phyloP scores from a whole-genome alignment of 2,797 vertebrate genomes.

The Semotilus atromaculatus region DNA sequence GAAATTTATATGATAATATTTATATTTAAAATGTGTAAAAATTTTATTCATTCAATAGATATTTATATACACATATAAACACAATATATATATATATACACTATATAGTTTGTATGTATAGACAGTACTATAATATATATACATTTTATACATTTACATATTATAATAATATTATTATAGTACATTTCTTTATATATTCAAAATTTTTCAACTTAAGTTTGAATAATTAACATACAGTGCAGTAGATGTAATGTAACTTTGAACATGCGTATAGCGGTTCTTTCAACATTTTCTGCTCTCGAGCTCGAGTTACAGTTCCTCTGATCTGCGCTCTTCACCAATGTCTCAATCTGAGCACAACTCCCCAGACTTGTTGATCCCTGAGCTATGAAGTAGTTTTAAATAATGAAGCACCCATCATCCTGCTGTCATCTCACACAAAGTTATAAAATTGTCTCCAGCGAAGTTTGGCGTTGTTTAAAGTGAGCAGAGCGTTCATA shows the following conservation, averaged over 20 bases:
- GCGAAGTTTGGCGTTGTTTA: slow-evolving; percentile 39
- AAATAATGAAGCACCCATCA: slow-evolving; percentile 57
- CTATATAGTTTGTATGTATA: not conserved
- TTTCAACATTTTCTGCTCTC: slow-evolving; percentile 2
- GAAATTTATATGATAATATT: too few relatives aligned
- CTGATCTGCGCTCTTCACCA: slow-evolving; percentile 33
- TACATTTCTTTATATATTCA: not conserved
- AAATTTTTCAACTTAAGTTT: not conserved
- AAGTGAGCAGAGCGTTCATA: slow-evolving; percentile 35
- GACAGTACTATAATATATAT: not conserved
- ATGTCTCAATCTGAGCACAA: slow-evolving; percentile 16
- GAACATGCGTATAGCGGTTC: not conserved
- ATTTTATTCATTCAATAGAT: too few relatives aligned
- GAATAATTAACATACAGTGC: not conserved
- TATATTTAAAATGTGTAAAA: too few relatives aligned
- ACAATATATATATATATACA: too few relatives aligned
- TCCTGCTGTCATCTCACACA: slow-evolving; percentile 52
- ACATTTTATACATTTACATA: not conserved
- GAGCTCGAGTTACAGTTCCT: not conserved
- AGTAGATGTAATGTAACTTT: not conserved
- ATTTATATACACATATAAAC: too few relatives aligned
- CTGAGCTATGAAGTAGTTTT: slow-evolving; percentile 38
- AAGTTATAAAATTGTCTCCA: slow-evolving; percentile 55
- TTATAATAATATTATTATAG: not conserved
- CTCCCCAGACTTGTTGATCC: slow-evolving; percentile 47